These are phyloP conservation scores for Spheniscus mendiculus DNA, from an alignment of 2,113 vertebrate species.

Conservation along the genomic window DNA sequence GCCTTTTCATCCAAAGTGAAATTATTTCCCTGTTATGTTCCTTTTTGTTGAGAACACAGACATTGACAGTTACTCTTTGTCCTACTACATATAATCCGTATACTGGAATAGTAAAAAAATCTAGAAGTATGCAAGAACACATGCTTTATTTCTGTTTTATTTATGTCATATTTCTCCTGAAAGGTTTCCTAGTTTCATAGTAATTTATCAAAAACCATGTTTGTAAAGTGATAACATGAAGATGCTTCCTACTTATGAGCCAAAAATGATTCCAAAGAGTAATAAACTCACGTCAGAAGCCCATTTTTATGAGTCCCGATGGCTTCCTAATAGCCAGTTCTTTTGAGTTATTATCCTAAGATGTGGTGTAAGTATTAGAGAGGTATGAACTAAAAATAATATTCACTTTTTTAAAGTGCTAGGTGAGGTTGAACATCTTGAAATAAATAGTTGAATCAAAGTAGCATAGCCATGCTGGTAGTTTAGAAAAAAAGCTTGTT, in stretches of 20 bases:
- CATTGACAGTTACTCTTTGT: not conserved
- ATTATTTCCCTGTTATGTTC: not conserved
- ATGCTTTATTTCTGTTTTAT: not conserved
- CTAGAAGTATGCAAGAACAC: not conserved
- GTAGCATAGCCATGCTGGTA: not conserved
- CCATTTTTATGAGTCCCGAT: not conserved
- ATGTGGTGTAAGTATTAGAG: not conserved
- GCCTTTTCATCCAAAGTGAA: constrained; percentile 6
- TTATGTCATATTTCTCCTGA: not conserved
- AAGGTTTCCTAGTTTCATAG: not conserved
- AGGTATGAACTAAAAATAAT: not conserved
- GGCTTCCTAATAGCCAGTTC: not conserved
- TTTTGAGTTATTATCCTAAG: not conserved
- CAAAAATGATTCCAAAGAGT: not conserved
- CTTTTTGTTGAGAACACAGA: not conserved
- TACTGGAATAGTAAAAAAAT: not conserved
- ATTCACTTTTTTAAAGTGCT: not conserved
- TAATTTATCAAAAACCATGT: not conserved
- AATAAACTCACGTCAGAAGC: not conserved
- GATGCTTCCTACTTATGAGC: not conserved
- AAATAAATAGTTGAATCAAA: not conserved
- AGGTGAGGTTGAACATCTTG: not conserved
- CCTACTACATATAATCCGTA: not conserved
- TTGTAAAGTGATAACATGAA: not conserved
- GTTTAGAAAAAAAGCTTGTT: not conserved